Evolutionary conservation across 2,113 vertebrate genomes (phyloP).

Genomic region (Petromus typicus): DNA sequence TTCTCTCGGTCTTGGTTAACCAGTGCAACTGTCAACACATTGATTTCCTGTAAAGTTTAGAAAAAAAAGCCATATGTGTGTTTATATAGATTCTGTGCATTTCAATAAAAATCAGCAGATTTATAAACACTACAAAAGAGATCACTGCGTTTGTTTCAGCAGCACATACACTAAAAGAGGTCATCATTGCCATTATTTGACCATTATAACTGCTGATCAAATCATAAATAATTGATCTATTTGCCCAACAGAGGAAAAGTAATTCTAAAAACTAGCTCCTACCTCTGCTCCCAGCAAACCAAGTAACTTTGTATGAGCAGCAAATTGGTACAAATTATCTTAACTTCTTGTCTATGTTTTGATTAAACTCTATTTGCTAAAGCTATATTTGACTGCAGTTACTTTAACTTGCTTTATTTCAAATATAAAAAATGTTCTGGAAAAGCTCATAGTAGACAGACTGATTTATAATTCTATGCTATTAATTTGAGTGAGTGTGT

Average conservation of each 20-base stretch:
- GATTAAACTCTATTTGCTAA: slow-evolving; percentile 51
- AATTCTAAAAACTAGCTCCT: slow-evolving; percentile 49
- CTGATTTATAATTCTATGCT: background rate
- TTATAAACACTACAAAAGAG: slow-evolving; percentile 67
- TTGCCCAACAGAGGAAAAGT: slow-evolving; percentile 70
- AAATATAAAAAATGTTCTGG: slow-evolving; percentile 9
- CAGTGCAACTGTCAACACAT: slow-evolving; percentile 89
- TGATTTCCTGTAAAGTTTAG: slow-evolving; percentile 89
- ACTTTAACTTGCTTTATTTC: slow-evolving; percentile 60
- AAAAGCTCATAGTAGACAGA: background rate
- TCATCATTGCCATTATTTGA: slow-evolving; percentile 61
- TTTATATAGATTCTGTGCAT: slow-evolving; percentile 74
- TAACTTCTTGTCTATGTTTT: slow-evolving; percentile 47
- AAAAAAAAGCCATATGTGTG: slow-evolving; percentile 76
- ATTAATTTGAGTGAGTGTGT: background rate
- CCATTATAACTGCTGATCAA: slow-evolving; percentile 74
- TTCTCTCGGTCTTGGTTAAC: slow-evolving; percentile 91
- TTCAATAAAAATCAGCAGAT: slow-evolving; percentile 62
- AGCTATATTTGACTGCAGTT: background rate
- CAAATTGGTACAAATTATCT: slow-evolving; percentile 59
- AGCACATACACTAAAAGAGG: slow-evolving; percentile 51
- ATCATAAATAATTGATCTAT: slow-evolving; percentile 77
- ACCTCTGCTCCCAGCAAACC: slow-evolving; percentile 50
- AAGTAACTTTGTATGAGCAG: slow-evolving; percentile 54
- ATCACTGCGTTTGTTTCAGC: background rate